Evolutionary conservation across 2,888 invertebrate species (phyloP).

Genomic region (Pachycephus smyrnensis): DNA sequence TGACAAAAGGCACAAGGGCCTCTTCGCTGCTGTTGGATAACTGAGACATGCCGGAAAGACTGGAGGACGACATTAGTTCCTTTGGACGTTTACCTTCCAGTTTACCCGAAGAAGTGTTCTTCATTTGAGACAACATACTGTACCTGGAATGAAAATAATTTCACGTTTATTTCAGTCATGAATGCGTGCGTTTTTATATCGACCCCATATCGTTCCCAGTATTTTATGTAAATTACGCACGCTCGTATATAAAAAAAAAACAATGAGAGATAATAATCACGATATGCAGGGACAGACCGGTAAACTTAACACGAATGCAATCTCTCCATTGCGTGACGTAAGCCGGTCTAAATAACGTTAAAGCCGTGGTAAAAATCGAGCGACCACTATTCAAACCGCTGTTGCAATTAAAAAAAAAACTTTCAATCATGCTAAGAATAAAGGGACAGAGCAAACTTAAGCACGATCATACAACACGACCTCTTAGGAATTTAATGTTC

Average conservation of each 20-base stretch:
- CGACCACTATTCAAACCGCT: background rate
- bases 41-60: conserved; percentile 65
- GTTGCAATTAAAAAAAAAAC: background rate
- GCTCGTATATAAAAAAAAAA: background rate
- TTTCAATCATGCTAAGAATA: background rate
- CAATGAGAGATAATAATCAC: background rate
- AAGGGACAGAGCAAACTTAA: background rate
- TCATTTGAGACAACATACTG: conserved; percentile 56
- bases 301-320: background rate
- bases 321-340: background rate
- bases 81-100: conserved; percentile 61
- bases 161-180: background rate
- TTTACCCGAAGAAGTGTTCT: conserved; percentile 46
- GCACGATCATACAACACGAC: background rate
- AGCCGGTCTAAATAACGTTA: background rate
- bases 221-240: background rate
- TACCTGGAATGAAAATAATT: conserved; percentile 30
- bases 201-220: background rate
- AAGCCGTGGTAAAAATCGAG: background rate
- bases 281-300: background rate
- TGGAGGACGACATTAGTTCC: conserved; percentile 63
- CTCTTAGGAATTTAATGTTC: background rate
- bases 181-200: background rate
- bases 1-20: conserved; percentile 59
- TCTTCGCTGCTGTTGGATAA: conserved; percentile 65